Base-by-base conservation (phyloP, 1,140 invertebrate genomes). In the Ips typographus region DNA sequence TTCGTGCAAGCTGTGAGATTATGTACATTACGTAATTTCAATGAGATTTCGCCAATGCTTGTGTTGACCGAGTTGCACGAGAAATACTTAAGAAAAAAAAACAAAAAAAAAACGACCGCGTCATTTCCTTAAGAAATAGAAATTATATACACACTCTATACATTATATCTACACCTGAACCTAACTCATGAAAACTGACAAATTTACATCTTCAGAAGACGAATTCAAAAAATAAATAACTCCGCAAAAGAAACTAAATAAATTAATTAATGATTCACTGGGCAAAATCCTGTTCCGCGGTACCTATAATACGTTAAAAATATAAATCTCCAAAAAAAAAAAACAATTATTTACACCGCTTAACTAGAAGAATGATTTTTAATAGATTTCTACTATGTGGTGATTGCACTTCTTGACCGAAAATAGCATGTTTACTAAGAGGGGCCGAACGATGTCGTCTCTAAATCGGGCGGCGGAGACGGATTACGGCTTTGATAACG, bases 401-500 rank as follows among this genome's bases (percentile, higher is more conserved):
- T 53, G 58, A 72, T 65, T 71, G 63, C 62, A 70, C 65, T 64
- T 43, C 52, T 55, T 68, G 22, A 51, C 41, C 8, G 51, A 47
- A 38, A 42, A 47, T 53, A 4, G 41, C n/a, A 38, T 7, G 38
- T 8, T 51, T 53, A 61, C 39, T 64, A 42, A 36, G 58, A 57
- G 41, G 60, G 40, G 40, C 55, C 42, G 52, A 72, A 68, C 5
- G 61, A 2, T 40, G 61, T 22, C 1, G 41, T 40, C 38, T 73
- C 73, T 42, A 78, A 72, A 70, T 80, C 39, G 38, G 79, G 79
- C 5, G 79, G 79, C 2, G 79, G 79, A 22, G 79, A 80, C 39
- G 79, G 79, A 72, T 80, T 80, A 62, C 79, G 70, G 38, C 79
- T 78, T 68, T 80, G 77, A 64, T 80, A 80, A 5, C 77, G 77